A percentile compares a stretch with the other conserved stretches of the same genome.
Conservation (phyloP, 2,113 vertebrate genomes). For the Corynorhinus townsendii region DNA sequence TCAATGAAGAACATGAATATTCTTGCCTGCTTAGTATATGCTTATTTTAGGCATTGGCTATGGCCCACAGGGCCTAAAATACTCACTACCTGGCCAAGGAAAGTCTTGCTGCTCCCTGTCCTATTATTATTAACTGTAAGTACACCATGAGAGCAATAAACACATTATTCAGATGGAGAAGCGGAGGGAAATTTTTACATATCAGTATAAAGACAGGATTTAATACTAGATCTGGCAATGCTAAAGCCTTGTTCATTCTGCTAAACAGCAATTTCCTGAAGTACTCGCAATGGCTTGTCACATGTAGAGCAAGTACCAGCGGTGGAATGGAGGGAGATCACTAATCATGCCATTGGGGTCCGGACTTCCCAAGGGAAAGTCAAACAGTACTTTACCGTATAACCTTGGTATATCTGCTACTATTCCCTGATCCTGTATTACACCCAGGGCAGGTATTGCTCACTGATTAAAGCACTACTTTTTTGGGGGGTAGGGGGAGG, state of each 20-base stretch:
- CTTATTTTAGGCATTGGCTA: not conserved
- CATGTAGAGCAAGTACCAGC: not conserved
- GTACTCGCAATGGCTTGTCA: not conserved
- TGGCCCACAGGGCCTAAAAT: not conserved
- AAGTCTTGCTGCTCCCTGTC: not conserved
- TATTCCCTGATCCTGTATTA: not conserved
- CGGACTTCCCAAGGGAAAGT: not conserved
- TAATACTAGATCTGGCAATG: not conserved
- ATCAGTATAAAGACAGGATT: not conserved
- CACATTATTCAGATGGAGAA: not conserved
- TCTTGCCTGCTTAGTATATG: not conserved
- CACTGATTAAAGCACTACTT: not conserved
- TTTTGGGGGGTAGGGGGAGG: not conserved
- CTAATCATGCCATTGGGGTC: not conserved
- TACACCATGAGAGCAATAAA: not conserved
- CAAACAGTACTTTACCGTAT: not conserved
- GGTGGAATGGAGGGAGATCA: not conserved
- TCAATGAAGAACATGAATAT: not conserved
- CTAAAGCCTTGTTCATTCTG: not conserved
- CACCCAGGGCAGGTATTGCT: not conserved
- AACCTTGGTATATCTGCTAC: not conserved
- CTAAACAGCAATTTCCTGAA: not conserved
- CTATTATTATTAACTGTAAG: not conserved
- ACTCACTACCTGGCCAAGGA: not conserved
- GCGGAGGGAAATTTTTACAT: not conserved